Evolutionary conservation across 2,113 vertebrate species (phyloP).

Genomic region (Trogon melanurus): DNA sequence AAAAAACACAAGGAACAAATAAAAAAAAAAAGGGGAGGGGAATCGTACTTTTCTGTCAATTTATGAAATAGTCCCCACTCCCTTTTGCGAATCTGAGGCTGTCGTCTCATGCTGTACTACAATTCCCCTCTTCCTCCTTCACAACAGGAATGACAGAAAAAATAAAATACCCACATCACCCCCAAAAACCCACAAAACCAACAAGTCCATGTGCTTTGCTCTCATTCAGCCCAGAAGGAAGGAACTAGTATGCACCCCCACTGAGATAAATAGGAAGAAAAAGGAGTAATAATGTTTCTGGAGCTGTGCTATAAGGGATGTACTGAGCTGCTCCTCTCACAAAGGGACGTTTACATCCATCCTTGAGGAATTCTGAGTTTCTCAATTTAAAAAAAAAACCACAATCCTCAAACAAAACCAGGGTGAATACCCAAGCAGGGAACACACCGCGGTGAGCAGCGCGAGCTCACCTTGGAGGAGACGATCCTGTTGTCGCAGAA

Average conservation of each 20-base stretch:
- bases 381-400: background rate
- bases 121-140: background rate
- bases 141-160: background rate
- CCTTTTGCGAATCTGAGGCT: background rate
- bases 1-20: background rate
- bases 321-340: background rate
- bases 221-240: background rate
- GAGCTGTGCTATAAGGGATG: background rate
- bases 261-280: fast-evolving
- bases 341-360: background rate
- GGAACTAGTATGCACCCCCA: fast-evolving
- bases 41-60: background rate
- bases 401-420: fast-evolving
- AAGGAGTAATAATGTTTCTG: background rate
- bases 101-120: background rate
- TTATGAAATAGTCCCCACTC: background rate
- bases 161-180: background rate
- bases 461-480: slow-evolving; percentile 91
- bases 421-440: fast-evolving
- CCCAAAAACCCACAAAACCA: background rate
- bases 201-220: fast-evolving
- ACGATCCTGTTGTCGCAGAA: slow-evolving; percentile 98
- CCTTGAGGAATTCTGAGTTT: background rate
- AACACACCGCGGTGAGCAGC: background rate
- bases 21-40: background rate